These are phyloP conservation scores for Esox lucius DNA, from an alignment of 2,797 vertebrate genomes.

Conservation along the genomic window DNA sequence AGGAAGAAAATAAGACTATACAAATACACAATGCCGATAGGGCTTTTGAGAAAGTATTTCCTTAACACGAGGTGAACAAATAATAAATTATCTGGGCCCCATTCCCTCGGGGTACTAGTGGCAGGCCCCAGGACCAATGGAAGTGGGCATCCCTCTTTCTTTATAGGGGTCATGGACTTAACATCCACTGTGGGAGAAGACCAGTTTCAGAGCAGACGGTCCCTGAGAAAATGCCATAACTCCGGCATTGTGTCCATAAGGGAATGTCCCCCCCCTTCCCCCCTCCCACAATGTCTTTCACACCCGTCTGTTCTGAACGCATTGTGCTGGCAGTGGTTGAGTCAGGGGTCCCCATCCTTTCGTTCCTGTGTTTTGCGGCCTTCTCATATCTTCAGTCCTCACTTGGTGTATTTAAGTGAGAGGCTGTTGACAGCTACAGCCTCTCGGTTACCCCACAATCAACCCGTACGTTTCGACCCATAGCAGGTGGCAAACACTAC, in stretches of 20 bases:
- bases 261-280: slow-evolving; percentile 37
- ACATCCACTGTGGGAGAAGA: slow-evolving; percentile 46
- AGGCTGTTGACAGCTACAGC: slow-evolving; percentile 67
- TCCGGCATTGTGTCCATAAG: slow-evolving; percentile 14
- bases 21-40: slow-evolving; percentile 77
- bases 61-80: slow-evolving; percentile 73
- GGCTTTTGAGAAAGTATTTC: slow-evolving; percentile 77
- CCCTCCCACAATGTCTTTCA: slow-evolving; percentile 20
- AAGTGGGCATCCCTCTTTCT: slow-evolving; percentile 70
- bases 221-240: slow-evolving; percentile 47
- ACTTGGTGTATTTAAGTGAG: slow-evolving; percentile 55
- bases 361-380: slow-evolving; percentile 45
- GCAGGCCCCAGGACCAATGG: slow-evolving; percentile 63
- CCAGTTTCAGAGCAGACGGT: slow-evolving; percentile 36
- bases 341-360: slow-evolving; percentile 48
- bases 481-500: slow-evolving; percentile 64
- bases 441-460: slow-evolving; percentile 58
- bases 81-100: slow-evolving; percentile 73
- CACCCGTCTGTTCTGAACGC: slow-evolving; percentile 14
- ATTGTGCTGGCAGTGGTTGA: slow-evolving; percentile 47
- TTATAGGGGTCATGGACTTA: slow-evolving; percentile 53
- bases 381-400: slow-evolving; percentile 54
- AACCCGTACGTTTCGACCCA: slow-evolving; percentile 44
- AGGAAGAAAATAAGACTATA: slow-evolving; percentile 73
- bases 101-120: slow-evolving; percentile 58